Conservation (phyloP, 2,797 vertebrate genomes). For the Ispidina lecontei region DNA sequence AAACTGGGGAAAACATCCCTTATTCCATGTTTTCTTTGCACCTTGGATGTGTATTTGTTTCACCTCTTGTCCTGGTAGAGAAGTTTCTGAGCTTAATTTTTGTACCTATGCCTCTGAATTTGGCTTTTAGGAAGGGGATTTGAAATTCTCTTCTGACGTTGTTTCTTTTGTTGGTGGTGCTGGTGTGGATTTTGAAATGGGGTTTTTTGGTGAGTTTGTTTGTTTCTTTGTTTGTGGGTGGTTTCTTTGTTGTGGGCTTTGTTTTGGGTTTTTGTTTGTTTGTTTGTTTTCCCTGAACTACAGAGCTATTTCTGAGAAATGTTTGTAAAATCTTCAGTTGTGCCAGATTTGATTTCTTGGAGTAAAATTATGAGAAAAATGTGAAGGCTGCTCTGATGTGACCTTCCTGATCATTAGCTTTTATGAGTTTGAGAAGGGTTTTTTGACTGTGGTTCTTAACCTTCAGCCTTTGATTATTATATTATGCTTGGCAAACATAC, state of each 20-base stretch:
- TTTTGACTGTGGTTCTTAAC: background rate
- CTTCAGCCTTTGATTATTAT: background rate
- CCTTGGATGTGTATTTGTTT: background rate
- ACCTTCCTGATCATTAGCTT: rapidly evolving
- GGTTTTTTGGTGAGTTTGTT: too few species aligned
- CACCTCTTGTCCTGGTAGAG: background rate
- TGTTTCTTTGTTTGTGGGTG: too few species aligned
- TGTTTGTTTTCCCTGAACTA: background rate
- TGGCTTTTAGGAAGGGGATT: background rate
- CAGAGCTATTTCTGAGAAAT: background rate
- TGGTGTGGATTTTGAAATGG: too few species aligned
- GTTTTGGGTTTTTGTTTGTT: too few species aligned
- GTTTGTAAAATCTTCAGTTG: background rate
- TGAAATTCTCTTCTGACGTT: background rate
- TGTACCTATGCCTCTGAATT: background rate
- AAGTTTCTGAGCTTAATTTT: background rate
- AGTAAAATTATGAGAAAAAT: background rate
- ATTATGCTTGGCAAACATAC: background rate
- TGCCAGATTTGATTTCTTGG: background rate
- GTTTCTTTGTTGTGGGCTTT: too few species aligned
- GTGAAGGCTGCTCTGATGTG: background rate
- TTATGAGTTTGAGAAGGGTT: background rate
- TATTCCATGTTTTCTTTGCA: rapidly evolving
- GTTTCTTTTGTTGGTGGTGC: background rate
- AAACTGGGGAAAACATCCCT: background rate